These are phyloP conservation scores for Sebastes kiyomatsui DNA, from an alignment of 2,797 vertebrate species.

Conservation along the genomic window DNA sequence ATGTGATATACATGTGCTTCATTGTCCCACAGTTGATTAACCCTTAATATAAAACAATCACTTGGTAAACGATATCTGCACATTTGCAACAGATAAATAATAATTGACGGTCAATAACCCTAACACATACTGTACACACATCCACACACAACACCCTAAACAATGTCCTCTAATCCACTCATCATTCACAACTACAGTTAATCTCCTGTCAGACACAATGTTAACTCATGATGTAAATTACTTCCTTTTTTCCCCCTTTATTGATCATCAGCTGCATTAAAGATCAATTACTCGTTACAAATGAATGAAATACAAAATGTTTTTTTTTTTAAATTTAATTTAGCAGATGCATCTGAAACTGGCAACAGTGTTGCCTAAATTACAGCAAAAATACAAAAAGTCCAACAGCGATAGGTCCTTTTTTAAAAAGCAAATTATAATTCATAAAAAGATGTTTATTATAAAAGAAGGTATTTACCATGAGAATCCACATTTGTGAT, in stretches of 20 bases:
- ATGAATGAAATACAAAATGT: not conserved
- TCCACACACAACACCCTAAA: not conserved
- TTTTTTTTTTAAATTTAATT: not conserved
- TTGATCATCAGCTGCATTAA: not conserved
- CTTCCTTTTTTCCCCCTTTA: not conserved
- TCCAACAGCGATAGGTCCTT: not conserved
- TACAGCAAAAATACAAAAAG: not conserved
- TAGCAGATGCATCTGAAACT: not conserved
- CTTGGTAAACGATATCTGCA: not conserved
- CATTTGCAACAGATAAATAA: not conserved
- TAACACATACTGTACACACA: not conserved
- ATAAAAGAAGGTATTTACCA: not conserved
- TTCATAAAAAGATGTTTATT: not conserved
- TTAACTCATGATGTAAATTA: not conserved
- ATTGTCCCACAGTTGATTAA: no score
- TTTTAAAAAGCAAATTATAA: not conserved
- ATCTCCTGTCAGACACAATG: not conserved
- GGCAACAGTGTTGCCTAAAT: not conserved
- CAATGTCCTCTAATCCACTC: not conserved
- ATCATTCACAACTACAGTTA: not conserved
- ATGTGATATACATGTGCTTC: no score
- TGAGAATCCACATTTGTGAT: not conserved
- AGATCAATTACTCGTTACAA: not conserved
- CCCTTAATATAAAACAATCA: not conserved
- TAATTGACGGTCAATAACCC: not conserved